These are phyloP conservation scores for Latrodectus hesperus DNA, from an alignment of 2,888 invertebrate genomes.

Conservation along the genomic window DNA sequence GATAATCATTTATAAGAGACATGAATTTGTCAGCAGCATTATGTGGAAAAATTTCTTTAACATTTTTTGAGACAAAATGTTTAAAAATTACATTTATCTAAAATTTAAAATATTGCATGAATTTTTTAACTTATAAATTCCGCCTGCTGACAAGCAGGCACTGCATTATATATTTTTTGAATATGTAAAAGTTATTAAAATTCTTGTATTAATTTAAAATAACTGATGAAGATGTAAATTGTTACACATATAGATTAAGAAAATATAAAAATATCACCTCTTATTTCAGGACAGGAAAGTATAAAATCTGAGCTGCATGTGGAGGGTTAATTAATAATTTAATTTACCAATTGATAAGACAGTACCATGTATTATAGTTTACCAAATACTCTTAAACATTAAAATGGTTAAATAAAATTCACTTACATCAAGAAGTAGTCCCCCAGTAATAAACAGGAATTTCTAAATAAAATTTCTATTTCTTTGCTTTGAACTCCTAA, in stretches of 20 bases:
- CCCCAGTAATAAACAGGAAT: constrained; percentile 64
- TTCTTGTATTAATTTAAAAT: neutral
- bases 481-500: constrained; percentile 34
- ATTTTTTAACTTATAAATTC: neutral
- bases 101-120: neutral
- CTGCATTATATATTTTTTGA: neutral
- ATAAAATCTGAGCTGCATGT: neutral
- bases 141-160: neutral
- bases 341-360: too few species aligned
- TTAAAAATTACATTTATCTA: neutral
- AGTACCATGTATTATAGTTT: too few species aligned
- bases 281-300: neutral
- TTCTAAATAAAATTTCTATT: constrained; percentile 41
- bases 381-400: too few species aligned
- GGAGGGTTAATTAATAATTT: neutral
- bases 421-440: constrained; percentile 63
- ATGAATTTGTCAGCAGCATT: neutral
- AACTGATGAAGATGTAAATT: neutral
- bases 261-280: neutral
- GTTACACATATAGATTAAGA: neutral
- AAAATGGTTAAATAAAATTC: neutral
- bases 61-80: neutral
- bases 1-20: neutral
- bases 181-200: neutral
- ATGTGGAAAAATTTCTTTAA: neutral